These are phyloP conservation scores for Phoenicopterus ruber DNA, from an alignment of 2,113 vertebrate species.

Conservation along the genomic window DNA sequence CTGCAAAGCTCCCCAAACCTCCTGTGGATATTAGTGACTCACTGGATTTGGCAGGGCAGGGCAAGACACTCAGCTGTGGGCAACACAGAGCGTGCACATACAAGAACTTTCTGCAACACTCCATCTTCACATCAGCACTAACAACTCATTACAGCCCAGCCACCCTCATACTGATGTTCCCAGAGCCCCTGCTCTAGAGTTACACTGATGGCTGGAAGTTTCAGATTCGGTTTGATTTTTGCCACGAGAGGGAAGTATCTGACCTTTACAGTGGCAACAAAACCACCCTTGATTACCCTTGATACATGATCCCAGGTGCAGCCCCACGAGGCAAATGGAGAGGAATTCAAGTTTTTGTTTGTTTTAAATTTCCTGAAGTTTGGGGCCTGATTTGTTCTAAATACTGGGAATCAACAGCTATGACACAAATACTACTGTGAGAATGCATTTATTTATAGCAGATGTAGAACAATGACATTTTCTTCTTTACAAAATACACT, in stretches of 20 bases:
- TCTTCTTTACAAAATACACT: neutral
- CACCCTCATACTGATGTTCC: neutral
- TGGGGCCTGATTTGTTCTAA: neutral
- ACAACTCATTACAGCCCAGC: neutral
- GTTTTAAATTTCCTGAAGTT: neutral
- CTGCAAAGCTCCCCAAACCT: neutral
- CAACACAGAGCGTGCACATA: fast-evolving
- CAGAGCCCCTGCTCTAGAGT: neutral
- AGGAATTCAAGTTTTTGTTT: neutral
- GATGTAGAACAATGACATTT: neutral
- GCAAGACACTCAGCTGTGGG: neutral
- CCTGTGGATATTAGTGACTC: neutral
- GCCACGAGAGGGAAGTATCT: neutral
- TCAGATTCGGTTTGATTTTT: neutral
- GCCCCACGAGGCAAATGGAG: neutral
- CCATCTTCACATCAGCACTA: neutral
- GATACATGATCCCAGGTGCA: neutral
- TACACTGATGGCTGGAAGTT: neutral
- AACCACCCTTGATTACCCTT: neutral
- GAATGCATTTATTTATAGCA: neutral
- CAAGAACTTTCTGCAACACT: neutral
- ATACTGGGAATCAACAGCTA: neutral
- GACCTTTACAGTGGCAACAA: neutral
- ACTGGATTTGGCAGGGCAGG: neutral
- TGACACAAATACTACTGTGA: neutral